Conservation (phyloP, 37 sponge, comb jelly and placozoan species). For the Theonella swinhoei region DNA sequence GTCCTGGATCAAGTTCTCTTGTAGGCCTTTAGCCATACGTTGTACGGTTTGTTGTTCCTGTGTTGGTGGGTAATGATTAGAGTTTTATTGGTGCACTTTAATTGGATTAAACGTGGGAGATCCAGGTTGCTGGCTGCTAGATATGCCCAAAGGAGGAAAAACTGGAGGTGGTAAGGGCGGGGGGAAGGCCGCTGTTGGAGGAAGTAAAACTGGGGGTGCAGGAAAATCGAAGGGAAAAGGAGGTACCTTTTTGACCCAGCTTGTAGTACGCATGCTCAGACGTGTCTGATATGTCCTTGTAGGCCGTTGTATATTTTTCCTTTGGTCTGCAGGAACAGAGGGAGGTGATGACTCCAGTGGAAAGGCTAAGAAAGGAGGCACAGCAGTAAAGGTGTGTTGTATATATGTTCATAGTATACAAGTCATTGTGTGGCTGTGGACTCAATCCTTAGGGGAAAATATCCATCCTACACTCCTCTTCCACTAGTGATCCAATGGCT, state of each 20-base stretch:
- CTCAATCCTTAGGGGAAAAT: too few species aligned
- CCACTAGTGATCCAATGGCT: too few species aligned
- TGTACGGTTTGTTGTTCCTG: background rate
- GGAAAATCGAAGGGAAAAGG: background rate
- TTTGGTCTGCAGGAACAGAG: conserved; percentile 10
- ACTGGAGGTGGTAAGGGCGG: conserved; percentile 40
- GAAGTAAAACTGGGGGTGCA: conserved; percentile 25
- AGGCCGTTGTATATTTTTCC: background rate
- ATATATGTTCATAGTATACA: background rate
- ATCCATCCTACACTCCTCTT: too few species aligned
- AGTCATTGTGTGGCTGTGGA: background rate
- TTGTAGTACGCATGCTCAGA: background rate
- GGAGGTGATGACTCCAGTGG: conserved; percentile 37
- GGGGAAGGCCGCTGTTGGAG: conserved; percentile 14
- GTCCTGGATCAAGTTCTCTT: conserved; percentile 30
- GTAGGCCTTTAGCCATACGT: background rate
- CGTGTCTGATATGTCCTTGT: background rate
- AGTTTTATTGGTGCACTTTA: background rate
- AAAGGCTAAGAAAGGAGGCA: conserved; percentile 63
- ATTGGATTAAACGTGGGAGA: background rate
- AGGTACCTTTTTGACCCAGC: background rate
- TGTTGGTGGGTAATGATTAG: background rate
- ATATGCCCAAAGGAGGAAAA: conserved; percentile 62
- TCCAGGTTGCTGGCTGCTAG: background rate
- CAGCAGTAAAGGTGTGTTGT: conserved; percentile 59